These are phyloP conservation scores for Triplophysa tibetana DNA, from an alignment of 2,113 vertebrate genomes.

Conservation along the genomic window DNA sequence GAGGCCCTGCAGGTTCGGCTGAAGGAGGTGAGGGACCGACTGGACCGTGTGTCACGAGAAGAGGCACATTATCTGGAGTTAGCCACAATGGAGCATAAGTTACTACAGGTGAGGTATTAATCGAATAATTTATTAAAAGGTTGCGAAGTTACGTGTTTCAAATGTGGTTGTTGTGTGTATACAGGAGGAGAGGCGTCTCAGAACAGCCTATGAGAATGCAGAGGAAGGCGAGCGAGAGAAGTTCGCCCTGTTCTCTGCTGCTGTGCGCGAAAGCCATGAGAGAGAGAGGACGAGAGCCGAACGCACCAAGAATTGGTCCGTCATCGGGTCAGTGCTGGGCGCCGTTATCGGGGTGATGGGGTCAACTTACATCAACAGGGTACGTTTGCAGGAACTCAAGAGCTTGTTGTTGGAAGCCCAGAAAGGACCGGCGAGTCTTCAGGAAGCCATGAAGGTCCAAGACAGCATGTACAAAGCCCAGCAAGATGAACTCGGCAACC, in stretches of 20 bases:
- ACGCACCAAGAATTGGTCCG: constrained; percentile 97
- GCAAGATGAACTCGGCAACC: constrained; percentile 80
- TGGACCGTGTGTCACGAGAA: constrained; percentile 92
- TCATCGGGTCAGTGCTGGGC: constrained; percentile 91
- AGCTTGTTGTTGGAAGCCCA: constrained; percentile 89
- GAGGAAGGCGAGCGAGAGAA: constrained; percentile 88
- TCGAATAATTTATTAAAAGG: too few relatives aligned
- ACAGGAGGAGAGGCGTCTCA: constrained; percentile 90
- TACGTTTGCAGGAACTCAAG: constrained; percentile 92
- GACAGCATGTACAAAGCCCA: constrained; percentile 82
- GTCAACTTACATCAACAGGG: constrained; percentile 92
- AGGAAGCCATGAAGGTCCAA: constrained; percentile 89
- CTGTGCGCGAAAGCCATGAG: constrained; percentile 91
- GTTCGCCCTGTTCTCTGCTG: constrained; percentile 89
- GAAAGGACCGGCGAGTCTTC: constrained; percentile 89
- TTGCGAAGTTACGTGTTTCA: neutral
- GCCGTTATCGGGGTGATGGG: constrained; percentile 94
- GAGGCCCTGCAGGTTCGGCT: constrained; percentile 83
- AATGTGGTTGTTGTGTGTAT: neutral
- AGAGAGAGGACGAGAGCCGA: constrained; percentile 92
- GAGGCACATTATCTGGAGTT: constrained; percentile 91
- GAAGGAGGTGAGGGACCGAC: constrained; percentile 90
- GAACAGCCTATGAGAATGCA: constrained; percentile 74
- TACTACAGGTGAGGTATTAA: constrained; percentile 85
- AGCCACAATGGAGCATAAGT: constrained; percentile 89